Conservation (phyloP, 2,797 vertebrate species). For the Novumbra hubbsi region DNA sequence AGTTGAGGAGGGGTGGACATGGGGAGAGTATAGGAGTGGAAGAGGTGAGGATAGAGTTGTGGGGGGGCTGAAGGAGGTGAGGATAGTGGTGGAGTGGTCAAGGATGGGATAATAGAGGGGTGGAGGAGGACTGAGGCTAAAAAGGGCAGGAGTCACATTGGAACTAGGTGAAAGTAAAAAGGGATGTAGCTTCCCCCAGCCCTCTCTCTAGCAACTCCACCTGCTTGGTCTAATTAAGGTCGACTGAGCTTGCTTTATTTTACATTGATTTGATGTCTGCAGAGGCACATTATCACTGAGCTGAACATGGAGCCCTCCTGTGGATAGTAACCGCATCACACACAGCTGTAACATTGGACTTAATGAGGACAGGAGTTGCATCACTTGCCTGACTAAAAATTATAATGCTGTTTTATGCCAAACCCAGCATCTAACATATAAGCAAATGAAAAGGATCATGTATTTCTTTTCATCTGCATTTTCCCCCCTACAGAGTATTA, state of each 20-base stretch:
- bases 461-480: no score
- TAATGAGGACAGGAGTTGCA: background rate
- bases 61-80: background rate
- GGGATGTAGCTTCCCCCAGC: background rate
- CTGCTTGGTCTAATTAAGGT: background rate
- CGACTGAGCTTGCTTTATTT: background rate
- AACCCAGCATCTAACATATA: background rate
- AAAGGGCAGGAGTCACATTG: background rate
- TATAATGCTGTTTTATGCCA: background rate
- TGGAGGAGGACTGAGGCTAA: background rate
- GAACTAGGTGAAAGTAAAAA: background rate
- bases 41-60: no score
- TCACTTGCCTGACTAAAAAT: background rate
- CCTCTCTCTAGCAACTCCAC: background rate
- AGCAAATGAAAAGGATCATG: background rate
- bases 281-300: background rate
- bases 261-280: background rate
- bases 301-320: slow-evolving; percentile 44
- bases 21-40: no score
- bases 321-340: slow-evolving; percentile 36
- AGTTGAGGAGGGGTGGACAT: background rate
- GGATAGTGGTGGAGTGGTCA: background rate
- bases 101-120: slow-evolving; percentile 4
- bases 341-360: background rate
- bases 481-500: no score